A percentile compares a stretch with the other conserved stretches of the same genome.
phyloP scores from a whole-genome alignment of 1,140 invertebrate species.

The Caenorhabditis tropicalis region DNA sequence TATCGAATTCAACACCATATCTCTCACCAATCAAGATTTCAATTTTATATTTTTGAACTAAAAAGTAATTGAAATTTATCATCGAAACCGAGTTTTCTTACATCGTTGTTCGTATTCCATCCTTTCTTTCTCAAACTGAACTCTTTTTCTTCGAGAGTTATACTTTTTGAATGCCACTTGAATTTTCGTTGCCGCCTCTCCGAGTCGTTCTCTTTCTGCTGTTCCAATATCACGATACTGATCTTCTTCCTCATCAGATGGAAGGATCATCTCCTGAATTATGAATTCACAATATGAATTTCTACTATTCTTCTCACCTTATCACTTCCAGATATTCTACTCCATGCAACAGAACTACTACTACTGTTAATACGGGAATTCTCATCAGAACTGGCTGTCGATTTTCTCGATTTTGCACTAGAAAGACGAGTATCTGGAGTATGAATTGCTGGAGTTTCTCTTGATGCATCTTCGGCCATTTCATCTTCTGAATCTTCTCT shows the following conservation, averaged over 20 bases:
- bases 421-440: background rate
- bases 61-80: background rate
- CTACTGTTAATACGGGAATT: background rate
- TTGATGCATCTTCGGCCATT: background rate
- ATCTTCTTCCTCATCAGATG: slow-evolving; percentile 45
- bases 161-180: slow-evolving; percentile 51
- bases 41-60: slow-evolving; percentile 49
- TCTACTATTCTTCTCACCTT: background rate
- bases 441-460: background rate
- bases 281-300: background rate
- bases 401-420: background rate
- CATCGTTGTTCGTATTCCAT: background rate
- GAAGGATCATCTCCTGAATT: slow-evolving; percentile 8
- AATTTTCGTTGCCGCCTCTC: slow-evolving; percentile 51
- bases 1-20: slow-evolving; percentile 54
- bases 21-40: slow-evolving; percentile 51
- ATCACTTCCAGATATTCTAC: background rate
- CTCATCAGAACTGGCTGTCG: background rate
- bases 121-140: slow-evolving; percentile 34
- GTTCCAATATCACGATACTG: background rate
- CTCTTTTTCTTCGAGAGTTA: slow-evolving; percentile 32
- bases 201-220: background rate
- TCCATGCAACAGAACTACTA: background rate
- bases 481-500: background rate
- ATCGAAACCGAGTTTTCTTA: background rate